Percentiles rank a stretch among this genome's conserved stretches.
Conservation (phyloP, 2,113 vertebrate species). For the Martes martes region DNA sequence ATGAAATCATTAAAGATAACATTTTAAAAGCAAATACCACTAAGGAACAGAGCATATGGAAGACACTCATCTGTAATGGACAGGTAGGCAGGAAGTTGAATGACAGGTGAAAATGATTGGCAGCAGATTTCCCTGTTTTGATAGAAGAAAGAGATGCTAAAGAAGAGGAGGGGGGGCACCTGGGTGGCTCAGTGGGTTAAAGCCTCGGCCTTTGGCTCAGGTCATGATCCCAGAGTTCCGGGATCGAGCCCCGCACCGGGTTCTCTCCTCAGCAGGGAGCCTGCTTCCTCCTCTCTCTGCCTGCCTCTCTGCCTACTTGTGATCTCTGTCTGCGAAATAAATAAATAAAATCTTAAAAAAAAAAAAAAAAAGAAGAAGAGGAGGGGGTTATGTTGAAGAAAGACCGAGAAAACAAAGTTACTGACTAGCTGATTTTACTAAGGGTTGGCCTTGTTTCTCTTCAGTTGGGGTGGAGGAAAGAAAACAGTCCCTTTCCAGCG, state of each 20-base stretch:
- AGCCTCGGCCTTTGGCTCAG: too few species aligned
- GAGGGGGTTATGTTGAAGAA: neutral
- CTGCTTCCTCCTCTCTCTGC: too few species aligned
- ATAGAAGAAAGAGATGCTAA: neutral
- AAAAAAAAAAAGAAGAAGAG: too few species aligned
- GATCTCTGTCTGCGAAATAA: too few species aligned
- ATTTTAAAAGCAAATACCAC: neutral
- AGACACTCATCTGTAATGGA: neutral
- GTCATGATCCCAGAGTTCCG: too few species aligned
- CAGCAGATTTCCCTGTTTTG: neutral
- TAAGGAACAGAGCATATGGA: neutral
- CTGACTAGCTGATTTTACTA: neutral
- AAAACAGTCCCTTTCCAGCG: neutral
- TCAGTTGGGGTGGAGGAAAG: neutral
- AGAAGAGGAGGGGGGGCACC: neutral
- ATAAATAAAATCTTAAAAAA: too few species aligned
- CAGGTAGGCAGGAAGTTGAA: neutral
- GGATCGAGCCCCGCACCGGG: too few species aligned
- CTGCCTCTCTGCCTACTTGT: too few species aligned
- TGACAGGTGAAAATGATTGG: neutral
- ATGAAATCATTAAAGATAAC: neutral
- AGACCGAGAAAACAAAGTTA: neutral
- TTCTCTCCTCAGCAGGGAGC: too few species aligned
- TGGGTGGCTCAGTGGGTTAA: too few species aligned
- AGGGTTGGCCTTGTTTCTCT: neutral